A percentile compares a stretch with the other conserved stretches of the same genome.
phyloP scores from a whole-genome alignment of 2,797 vertebrate genomes.

The Apodemus agrarius region DNA sequence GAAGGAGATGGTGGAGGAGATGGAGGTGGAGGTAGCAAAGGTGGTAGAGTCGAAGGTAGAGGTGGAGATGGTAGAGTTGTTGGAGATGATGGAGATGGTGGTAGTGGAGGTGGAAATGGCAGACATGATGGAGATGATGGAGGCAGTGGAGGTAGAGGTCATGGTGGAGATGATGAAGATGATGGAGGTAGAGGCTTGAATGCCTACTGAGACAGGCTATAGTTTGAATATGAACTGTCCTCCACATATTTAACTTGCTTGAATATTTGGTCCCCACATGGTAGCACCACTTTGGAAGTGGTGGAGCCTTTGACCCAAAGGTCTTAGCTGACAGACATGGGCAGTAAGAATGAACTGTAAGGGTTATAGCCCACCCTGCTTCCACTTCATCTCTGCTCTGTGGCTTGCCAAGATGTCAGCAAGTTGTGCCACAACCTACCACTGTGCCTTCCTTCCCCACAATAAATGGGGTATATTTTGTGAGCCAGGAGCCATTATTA shows the following conservation, averaged over 20 bases:
- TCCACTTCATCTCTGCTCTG: background rate
- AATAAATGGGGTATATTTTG: background rate
- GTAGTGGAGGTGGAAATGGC: background rate
- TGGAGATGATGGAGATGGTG: background rate
- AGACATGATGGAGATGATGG: too few species aligned
- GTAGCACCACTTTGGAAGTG: background rate
- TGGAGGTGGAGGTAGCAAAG: background rate
- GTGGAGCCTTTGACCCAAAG: background rate
- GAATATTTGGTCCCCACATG: background rate
- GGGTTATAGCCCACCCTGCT: background rate
- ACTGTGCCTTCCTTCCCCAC: background rate
- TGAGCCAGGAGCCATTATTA: background rate
- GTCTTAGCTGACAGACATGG: background rate
- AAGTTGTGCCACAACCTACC: background rate
- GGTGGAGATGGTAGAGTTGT: too few species aligned
- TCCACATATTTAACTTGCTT: background rate
- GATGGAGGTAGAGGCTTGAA: background rate
- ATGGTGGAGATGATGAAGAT: too few species aligned
- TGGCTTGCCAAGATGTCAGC: background rate
- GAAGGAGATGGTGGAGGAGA: background rate
- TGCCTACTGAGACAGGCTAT: background rate
- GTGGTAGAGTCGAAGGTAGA: background rate
- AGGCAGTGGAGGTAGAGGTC: background rate
- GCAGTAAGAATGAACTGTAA: background rate
- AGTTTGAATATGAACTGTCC: background rate